Evolutionary conservation across 2,113 vertebrate species (phyloP).

Genomic region (Ptilonorhynchus violaceus): DNA sequence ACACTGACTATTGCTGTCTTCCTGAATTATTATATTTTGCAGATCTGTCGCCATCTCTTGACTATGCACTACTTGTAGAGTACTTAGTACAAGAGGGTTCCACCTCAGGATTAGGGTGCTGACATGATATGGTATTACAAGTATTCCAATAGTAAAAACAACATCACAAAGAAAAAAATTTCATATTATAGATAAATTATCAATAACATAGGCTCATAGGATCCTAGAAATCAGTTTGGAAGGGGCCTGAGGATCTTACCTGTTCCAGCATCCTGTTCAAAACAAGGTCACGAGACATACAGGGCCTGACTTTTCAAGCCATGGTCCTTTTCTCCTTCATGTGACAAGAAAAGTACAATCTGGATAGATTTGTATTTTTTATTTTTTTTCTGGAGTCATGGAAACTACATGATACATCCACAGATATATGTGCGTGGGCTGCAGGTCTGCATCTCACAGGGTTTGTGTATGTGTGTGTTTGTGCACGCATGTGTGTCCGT

Average conservation of each 20-base stretch:
- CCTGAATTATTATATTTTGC: background rate
- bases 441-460: background rate
- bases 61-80: background rate
- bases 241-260: background rate
- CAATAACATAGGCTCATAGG: rapidly evolving
- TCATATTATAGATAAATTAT: background rate
- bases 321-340: background rate
- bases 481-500: no score
- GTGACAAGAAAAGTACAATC: background rate
- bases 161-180: background rate
- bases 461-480: background rate
- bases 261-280: background rate
- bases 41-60: background rate
- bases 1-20: background rate
- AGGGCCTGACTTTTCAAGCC: background rate
- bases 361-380: background rate
- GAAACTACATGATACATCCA: background rate
- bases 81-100: background rate
- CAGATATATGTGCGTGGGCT: background rate
- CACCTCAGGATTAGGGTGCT: background rate
- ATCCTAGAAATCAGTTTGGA: background rate
- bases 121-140: background rate
- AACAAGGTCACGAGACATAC: background rate
- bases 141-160: background rate
- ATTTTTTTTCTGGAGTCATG: background rate